These are phyloP conservation scores for Lycocorax pyrrhopterus DNA, from an alignment of 2,113 vertebrate genomes.

Conservation along the genomic window DNA sequence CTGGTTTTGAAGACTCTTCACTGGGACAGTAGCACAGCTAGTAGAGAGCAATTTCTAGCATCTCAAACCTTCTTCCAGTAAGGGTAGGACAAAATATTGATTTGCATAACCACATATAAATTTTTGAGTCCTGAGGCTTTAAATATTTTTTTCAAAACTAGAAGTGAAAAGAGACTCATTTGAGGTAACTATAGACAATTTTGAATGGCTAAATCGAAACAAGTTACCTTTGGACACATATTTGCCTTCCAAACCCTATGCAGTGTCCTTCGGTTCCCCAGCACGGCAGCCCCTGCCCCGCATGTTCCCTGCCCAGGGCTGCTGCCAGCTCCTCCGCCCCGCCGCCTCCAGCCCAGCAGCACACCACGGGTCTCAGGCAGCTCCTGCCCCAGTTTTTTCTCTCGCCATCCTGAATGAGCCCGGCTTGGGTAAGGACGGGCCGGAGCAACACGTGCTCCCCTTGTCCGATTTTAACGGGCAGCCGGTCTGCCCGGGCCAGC, in stretches of 20 bases:
- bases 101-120: neutral
- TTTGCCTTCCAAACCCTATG: neutral
- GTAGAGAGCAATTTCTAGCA: neutral
- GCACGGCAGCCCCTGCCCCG: fast-evolving
- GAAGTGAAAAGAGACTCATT: neutral
- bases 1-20: neutral
- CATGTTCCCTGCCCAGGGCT: neutral
- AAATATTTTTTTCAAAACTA: neutral
- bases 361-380: fast-evolving
- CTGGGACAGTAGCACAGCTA: fast-evolving
- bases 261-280: neutral
- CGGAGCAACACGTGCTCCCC: neutral
- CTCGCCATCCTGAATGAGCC: neutral
- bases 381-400: neutral
- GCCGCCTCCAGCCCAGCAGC: neutral
- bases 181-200: neutral
- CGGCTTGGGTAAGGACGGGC: neutral
- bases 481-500: neutral
- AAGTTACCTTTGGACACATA: neutral
- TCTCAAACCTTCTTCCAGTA: neutral
- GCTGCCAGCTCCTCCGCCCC: neutral
- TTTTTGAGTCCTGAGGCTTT: neutral
- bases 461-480: neutral
- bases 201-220: neutral
- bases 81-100: fast-evolving